Evolutionary conservation across 2,113 vertebrate species (phyloP).

Genomic region (Melospiza melodia): DNA sequence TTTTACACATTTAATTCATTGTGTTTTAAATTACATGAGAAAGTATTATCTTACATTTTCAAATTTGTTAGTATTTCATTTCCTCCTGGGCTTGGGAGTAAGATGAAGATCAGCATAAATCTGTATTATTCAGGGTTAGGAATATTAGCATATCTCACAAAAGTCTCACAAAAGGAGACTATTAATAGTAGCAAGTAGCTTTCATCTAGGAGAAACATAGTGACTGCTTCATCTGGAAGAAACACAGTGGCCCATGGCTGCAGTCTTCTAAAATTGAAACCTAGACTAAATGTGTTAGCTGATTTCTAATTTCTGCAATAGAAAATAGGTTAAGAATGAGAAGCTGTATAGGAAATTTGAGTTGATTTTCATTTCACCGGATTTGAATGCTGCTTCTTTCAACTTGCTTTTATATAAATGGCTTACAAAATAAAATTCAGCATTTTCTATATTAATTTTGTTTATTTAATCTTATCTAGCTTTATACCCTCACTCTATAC

Average conservation of each 20-base stretch:
- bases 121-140: not conserved
- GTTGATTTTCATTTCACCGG: not conserved
- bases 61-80: conserved; percentile 44
- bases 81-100: not conserved
- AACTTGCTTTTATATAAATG: not conserved
- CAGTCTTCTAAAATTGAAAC: not conserved
- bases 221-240: not conserved
- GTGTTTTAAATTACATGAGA: not conserved
- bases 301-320: not conserved
- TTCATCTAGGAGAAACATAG: not conserved
- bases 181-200: not conserved
- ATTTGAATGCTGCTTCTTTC: not conserved
- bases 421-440: not conserved
- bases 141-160: not conserved
- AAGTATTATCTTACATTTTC: conserved; percentile 7
- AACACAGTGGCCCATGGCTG: not conserved
- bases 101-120: not conserved
- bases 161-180: not conserved
- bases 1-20: conserved; percentile 36
- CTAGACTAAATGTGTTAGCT: not conserved
- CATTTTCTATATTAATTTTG: not conserved
- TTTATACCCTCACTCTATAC: not conserved
- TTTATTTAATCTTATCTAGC: not conserved
- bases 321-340: not conserved
- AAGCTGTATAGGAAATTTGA: not conserved